A percentile compares a stretch with the other conserved stretches of the same genome.
Evolutionary conservation across 2,888 invertebrate species (phyloP).

Genomic region (Ornithoptera alexandrae): DNA sequence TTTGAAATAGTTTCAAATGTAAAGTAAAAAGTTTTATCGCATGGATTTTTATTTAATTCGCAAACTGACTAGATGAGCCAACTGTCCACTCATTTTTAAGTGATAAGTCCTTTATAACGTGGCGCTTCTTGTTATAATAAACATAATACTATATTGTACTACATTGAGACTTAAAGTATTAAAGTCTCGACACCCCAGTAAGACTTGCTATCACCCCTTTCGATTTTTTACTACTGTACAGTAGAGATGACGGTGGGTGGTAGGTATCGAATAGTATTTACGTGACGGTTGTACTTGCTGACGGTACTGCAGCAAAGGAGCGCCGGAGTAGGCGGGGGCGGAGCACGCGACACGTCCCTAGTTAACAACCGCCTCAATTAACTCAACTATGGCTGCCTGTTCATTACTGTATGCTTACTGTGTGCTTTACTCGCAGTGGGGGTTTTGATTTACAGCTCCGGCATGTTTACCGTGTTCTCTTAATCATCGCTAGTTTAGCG

Average conservation of each 20-base stretch:
- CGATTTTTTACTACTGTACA: neutral
- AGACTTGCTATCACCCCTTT: too few species aligned
- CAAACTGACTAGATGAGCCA: too few species aligned
- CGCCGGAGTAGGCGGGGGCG: conserved; percentile 49
- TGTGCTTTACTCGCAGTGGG: conserved; percentile 28
- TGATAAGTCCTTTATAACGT: too few species aligned
- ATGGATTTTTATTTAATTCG: too few species aligned
- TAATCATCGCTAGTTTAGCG: conserved; percentile 19
- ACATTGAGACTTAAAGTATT: too few species aligned
- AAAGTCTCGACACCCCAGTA: too few species aligned
- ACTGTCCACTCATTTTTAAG: too few species aligned
- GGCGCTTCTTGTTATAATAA: too few species aligned
- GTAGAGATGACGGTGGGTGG: neutral
- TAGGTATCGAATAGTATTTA: neutral
- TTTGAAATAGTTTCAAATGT: too few species aligned
- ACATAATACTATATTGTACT: too few species aligned
- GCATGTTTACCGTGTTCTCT: conserved; percentile 19
- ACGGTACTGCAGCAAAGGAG: conserved; percentile 36
- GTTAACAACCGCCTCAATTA: conserved; percentile 69
- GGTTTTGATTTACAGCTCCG: conserved; percentile 24
- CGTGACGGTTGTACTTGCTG: conserved; percentile 33
- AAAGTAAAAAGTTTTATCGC: too few species aligned
- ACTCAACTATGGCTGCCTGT: conserved; percentile 46
- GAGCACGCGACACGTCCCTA: conserved; percentile 70
- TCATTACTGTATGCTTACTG: conserved; percentile 32